Evolutionary conservation across 2,888 invertebrate genomes (phyloP).

Genomic region (Polietes domitor): DNA sequence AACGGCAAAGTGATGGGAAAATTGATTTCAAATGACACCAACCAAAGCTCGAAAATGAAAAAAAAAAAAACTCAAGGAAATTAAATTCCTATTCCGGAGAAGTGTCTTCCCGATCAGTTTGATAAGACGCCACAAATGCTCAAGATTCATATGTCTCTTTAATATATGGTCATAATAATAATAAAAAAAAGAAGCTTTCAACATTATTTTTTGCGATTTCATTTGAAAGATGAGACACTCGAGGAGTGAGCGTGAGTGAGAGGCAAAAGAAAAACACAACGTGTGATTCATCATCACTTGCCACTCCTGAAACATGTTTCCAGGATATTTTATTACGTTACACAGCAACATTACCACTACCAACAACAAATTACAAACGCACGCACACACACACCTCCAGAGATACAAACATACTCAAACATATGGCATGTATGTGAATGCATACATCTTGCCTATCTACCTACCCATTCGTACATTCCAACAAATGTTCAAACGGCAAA

Average conservation of each 20-base stretch:
- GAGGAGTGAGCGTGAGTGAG: neutral
- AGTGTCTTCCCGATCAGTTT: conserved; percentile 5
- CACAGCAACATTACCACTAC: conserved; percentile 12
- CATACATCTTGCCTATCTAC: neutral
- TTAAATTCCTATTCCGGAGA: conserved; percentile 4
- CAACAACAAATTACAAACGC: conserved; percentile 24
- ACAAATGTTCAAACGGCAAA: conserved; percentile 10
- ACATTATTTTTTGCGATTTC: conserved; percentile 33
- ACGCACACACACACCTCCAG: neutral
- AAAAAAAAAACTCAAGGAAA: neutral
- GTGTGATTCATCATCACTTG: conserved; percentile 60
- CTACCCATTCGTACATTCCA: neutral
- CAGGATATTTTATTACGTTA: conserved; percentile 21
- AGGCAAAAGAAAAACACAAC: neutral
- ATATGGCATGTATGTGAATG: neutral
- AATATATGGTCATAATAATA: neutral
- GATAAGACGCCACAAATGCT: conserved; percentile 37
- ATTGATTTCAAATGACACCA: conserved; percentile 42
- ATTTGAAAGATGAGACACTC: conserved; percentile 20
- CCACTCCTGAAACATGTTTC: conserved; percentile 58
- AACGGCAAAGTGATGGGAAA: conserved; percentile 40
- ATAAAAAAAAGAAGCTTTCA: neutral
- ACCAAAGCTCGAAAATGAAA: neutral
- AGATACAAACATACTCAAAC: conserved; percentile 1
- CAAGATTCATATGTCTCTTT: neutral